phyloP scores from a whole-genome alignment of 2,113 vertebrate species.

The Ophthalmolycus amberensis region DNA sequence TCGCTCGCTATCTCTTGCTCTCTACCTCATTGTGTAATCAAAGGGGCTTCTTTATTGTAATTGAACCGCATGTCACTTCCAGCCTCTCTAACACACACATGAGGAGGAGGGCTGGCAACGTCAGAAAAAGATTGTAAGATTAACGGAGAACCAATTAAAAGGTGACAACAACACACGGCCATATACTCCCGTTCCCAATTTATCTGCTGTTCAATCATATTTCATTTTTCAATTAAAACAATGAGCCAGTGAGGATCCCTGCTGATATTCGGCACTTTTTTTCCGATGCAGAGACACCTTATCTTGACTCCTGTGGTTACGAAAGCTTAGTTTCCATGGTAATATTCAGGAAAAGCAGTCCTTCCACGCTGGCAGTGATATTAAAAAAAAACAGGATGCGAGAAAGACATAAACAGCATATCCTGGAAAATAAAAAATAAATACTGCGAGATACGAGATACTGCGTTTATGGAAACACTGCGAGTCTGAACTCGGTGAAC shows the following conservation, averaged over 20 bases:
- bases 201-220: background rate
- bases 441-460: background rate
- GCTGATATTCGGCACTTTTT: conserved; percentile 16
- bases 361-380: conserved; percentile 5
- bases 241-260: background rate
- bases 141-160: conserved; percentile 46
- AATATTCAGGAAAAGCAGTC: conserved; percentile 18
- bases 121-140: conserved; percentile 15
- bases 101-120: conserved; percentile 22
- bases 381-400: conserved; percentile 29
- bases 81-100: conserved; percentile 29
- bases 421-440: background rate
- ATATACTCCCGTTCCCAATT: background rate
- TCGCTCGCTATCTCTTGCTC: conserved; percentile 46
- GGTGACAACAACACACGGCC: background rate
- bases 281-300: conserved; percentile 9
- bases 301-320: conserved; percentile 26
- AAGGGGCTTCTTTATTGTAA: conserved; percentile 69
- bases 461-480: background rate
- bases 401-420: background rate
- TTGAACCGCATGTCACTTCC: conserved; percentile 64
- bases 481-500: conserved; percentile 7
- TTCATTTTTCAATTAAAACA: conserved; percentile 19
- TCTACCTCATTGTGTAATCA: conserved; percentile 69
- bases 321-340: conserved; percentile 34